Percentiles rank a stretch among this genome's conserved stretches.
These are phyloP conservation scores for Morpho helenor DNA, from an alignment of 2,888 invertebrate genomes.

Conservation along the genomic window DNA sequence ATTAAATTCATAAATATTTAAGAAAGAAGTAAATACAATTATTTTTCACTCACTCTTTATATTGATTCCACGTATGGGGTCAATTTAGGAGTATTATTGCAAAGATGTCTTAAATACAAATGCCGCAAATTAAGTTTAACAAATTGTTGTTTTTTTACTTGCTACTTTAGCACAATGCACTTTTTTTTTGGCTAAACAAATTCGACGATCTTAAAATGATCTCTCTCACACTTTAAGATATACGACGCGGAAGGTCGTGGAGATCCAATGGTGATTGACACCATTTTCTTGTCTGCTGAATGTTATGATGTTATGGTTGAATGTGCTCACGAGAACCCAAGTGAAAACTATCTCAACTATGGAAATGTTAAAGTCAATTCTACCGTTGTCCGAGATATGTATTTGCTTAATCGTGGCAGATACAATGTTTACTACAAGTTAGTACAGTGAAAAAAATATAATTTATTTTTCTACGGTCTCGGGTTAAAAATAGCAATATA, in stretches of 20 bases:
- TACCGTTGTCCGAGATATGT: constrained; percentile 60
- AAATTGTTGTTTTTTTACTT: too few species aligned
- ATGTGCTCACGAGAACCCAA: constrained; percentile 64
- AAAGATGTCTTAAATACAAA: too few species aligned
- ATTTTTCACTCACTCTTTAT: too few species aligned
- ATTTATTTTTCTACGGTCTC: neutral
- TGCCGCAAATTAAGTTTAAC: too few species aligned
- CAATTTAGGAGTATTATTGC: too few species aligned
- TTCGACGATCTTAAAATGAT: too few species aligned
- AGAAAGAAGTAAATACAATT: too few species aligned
- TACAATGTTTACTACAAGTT: constrained; percentile 77
- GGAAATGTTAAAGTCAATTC: constrained; percentile 79
- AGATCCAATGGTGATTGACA: constrained; percentile 62
- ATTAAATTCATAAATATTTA: too few species aligned
- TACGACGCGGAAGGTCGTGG: constrained; percentile 65
- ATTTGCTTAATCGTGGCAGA: constrained; percentile 78
- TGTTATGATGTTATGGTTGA: constrained; percentile 80
- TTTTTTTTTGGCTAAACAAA: too few species aligned
- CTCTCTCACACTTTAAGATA: constrained; percentile 42
- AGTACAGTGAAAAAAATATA: constrained; percentile 13
- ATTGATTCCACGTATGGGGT: too few species aligned
- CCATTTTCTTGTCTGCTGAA: constrained; percentile 72
- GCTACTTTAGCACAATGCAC: too few species aligned
- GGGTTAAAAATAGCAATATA: too few species aligned
- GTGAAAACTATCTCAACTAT: constrained; percentile 69